A percentile compares a stretch with the other conserved stretches of the same genome.
Evolutionary conservation across 2,888 invertebrate species (phyloP).

Genomic region (Buathra laborator): DNA sequence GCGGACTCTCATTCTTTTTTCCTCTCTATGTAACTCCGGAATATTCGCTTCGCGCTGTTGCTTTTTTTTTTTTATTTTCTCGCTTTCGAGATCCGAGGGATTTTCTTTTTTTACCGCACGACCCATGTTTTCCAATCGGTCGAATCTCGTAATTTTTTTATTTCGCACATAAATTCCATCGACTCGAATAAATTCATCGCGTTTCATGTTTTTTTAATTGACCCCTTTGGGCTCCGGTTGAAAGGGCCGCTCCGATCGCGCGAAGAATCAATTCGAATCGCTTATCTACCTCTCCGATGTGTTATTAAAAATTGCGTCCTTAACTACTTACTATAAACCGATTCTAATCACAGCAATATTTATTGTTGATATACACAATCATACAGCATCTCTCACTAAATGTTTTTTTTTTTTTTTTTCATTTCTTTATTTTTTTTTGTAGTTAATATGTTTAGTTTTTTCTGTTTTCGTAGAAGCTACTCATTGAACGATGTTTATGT

Average conservation of each 20-base stretch:
- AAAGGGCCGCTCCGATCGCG: slow-evolving; percentile 44
- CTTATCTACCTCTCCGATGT: slow-evolving; percentile 71
- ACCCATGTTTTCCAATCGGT: slow-evolving; percentile 48
- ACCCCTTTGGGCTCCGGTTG: slow-evolving; percentile 31
- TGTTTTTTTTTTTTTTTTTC: slow-evolving; percentile 73
- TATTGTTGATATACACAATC: slow-evolving; percentile 85
- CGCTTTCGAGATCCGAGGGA: slow-evolving; percentile 23
- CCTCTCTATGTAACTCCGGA: slow-evolving; percentile 40
- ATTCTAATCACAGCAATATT: slow-evolving; percentile 85
- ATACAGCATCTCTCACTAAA: slow-evolving; percentile 84
- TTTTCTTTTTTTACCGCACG: slow-evolving; percentile 44
- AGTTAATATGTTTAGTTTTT: slow-evolving; percentile 64
- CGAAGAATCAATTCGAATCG: slow-evolving; percentile 42
- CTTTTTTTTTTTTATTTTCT: slow-evolving; percentile 19
- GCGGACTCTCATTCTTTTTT: slow-evolving; percentile 1
- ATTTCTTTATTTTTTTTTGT: slow-evolving; percentile 65
- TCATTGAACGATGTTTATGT: slow-evolving; percentile 66
- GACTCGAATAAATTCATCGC: slow-evolving; percentile 54
- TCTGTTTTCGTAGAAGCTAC: slow-evolving; percentile 70
- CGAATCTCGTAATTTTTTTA: slow-evolving; percentile 44
- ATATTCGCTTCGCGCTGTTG: slow-evolving; percentile 25
- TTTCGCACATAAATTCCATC: slow-evolving; percentile 54
- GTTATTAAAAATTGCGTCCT: slow-evolving; percentile 82
- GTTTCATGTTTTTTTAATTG: slow-evolving; percentile 60
- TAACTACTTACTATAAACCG: slow-evolving; percentile 84